A percentile compares a stretch with the other conserved stretches of the same genome.
These are phyloP conservation scores for Drosophila kanekoi DNA, from an alignment of 2,888 invertebrate species.

Conservation along the genomic window DNA sequence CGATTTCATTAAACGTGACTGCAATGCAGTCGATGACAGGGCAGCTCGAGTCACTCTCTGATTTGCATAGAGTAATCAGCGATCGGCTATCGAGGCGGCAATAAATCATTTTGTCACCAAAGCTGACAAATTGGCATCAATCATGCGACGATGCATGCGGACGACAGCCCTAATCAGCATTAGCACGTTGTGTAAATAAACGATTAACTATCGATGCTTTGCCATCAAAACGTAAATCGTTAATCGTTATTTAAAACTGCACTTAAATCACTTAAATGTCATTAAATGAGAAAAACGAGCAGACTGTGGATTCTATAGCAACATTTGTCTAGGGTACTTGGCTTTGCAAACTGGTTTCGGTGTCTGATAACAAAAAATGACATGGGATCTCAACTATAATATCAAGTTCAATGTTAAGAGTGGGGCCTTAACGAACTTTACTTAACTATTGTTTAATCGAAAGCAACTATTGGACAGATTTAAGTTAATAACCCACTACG, in stretches of 20 bases:
- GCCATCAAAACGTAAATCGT: slow-evolving; percentile 28
- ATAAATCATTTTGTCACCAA: slow-evolving; percentile 77
- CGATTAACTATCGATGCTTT: slow-evolving; percentile 53
- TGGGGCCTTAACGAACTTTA: too few species aligned
- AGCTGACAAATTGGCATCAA: slow-evolving; percentile 74
- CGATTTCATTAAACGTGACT: slow-evolving; percentile 73
- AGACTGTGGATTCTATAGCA: background rate
- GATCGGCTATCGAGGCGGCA: slow-evolving; percentile 60
- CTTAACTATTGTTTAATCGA: too few species aligned
- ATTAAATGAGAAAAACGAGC: slow-evolving; percentile 5
- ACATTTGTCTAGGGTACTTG: slow-evolving; percentile 9
- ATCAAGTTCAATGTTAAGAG: background rate
- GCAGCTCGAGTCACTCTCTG: slow-evolving; percentile 13
- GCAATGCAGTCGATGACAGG: slow-evolving; percentile 40
- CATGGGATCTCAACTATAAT: slow-evolving; percentile 10
- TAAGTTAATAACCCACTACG: too few species aligned
- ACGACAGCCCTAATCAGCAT: slow-evolving; percentile 51
- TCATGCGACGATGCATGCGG: slow-evolving; percentile 62
- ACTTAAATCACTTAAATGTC: slow-evolving; percentile 29
- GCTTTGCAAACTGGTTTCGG: slow-evolving; percentile 23
- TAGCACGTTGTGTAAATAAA: slow-evolving; percentile 16
- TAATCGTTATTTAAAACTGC: slow-evolving; percentile 32
- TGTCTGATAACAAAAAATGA: slow-evolving; percentile 9
- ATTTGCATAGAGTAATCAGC: slow-evolving; percentile 69
- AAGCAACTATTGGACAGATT: too few species aligned